Evolutionary conservation across 2,797 vertebrate species (phyloP), one percentile per base, ranked within the genome.

Genomic region (Poecilia velifera): DNA sequence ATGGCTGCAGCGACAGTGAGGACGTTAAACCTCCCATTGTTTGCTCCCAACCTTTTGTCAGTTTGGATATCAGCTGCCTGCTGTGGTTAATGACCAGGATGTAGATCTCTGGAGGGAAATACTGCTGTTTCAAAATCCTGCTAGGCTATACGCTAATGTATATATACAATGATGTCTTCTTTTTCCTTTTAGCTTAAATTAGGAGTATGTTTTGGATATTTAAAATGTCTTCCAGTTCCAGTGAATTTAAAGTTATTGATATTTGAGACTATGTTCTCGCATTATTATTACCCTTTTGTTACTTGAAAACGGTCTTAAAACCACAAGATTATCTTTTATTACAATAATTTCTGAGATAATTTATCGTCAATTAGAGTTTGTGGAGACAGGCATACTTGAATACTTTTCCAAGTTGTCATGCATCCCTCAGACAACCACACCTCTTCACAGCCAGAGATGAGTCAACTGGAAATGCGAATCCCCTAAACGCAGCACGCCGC

Each of bases 11-110:
- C 10, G 75, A 89, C 87, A 78, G 76, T 76, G 82, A 89, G 71
- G 82, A 83, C 82, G 78, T 83, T 79, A 80, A 85, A 85, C 78
- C 75, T 4, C 49, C 77, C 41, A 45, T 90, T 91, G 89, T 91
- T 82, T 89, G 66, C 79, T 51, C 74, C 53, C 59, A 13, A 72
- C 0, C 14, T 20, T 68, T 87, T 87, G 88, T 49, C 72, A 41
- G 76, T 55, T 13, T 28, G 13, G 87, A 88, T 90, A 86, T 73
- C 47, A 59, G 77, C 64, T 79, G 51, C 1, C n/a, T 20, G 5
- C 72, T 84, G 41, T 7, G 51, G 8, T 55, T 55, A 77, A 82
- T 84, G 82, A 49, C 78, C 9, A 68, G 85, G 77, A 85, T 88
- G 75, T 87, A 74, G 76, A 36, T 45, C 22, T 45, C 83, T 73